Base-by-base conservation (phyloP, 2,113 vertebrate genomes). In the Tamias sibiricus region DNA sequence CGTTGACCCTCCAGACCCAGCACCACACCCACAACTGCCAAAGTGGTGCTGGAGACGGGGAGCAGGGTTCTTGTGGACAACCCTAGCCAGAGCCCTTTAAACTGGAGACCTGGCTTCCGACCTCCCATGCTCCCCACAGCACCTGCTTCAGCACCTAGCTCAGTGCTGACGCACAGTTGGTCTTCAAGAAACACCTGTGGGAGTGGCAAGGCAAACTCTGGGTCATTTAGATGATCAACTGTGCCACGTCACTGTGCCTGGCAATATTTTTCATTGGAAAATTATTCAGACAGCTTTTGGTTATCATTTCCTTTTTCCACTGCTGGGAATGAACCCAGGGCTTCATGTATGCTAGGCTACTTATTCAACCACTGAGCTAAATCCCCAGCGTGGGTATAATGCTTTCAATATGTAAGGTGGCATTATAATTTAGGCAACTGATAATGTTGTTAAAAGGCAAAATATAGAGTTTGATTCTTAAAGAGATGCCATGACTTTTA, bases 91-190 rank as follows among this genome's bases (percentile, higher is more conserved):
- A 71, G 32, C 30, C 37, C 20, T 37, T 59, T 37, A 44, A 74
- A 47, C 8, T 2, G 14, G 32, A 30, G 40, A 35, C 11, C 17
- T 4, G 1, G 26, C 22, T 83, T 79, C 20, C 28, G 13, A 42
- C 35, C 42, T 57, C 8, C 30, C 2, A 6, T 52, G 37, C 7
- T 32, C 54, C 84, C 28, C 26, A 0, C 0, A 79, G 40, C 19
- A 32, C 3, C 49, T n/a, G 0, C 8, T 22, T 30, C 0, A 68
- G 40, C 19, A 26, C 4, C 49, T 32, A 35, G 0, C 8, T 22
- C 30, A 4, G n/a, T 8, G 20, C 8, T 17, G 13, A 40, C 4
- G 1, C 22, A 30, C 24, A 35, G 0, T 0, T 8, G 37, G 4
- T 57, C 91, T 42, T 91, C 49, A 11, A 49, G 75, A n/a, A 16